phyloP scores from a whole-genome alignment of 1,140 invertebrate genomes.

The Lucilia cuprina region DNA sequence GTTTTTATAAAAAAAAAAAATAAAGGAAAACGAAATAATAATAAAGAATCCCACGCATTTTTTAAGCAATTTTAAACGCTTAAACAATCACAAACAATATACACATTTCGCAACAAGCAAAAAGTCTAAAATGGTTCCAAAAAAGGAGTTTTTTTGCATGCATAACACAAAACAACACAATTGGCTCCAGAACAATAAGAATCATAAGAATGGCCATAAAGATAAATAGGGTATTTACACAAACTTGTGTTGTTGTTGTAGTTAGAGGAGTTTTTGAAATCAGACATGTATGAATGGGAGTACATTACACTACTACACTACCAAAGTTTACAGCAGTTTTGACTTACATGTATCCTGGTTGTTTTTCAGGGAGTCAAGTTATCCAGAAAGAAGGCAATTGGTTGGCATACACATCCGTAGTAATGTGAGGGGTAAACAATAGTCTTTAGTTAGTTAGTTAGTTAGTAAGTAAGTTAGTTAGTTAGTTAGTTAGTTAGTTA shows the following conservation, averaged over 20 bases:
- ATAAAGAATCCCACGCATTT: slow-evolving; percentile 4
- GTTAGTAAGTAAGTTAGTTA: no score
- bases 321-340: no score
- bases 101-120: background rate
- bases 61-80: background rate
- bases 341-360: no score
- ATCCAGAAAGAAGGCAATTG: no score
- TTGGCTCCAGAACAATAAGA: background rate
- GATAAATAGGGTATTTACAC: background rate
- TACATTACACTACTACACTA: background rate
- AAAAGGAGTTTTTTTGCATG: background rate
- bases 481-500: no score
- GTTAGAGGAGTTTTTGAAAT: background rate
- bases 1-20: background rate
- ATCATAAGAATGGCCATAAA: slow-evolving; percentile 14
- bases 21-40: background rate
- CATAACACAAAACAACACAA: background rate
- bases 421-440: no score
- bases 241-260: background rate
- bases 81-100: background rate
- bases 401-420: no score
- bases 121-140: background rate
- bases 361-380: no score
- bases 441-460: no score
- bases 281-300: background rate